Conservation (phyloP, 2,888 invertebrate genomes). For the Polylopha cassiicola region DNA sequence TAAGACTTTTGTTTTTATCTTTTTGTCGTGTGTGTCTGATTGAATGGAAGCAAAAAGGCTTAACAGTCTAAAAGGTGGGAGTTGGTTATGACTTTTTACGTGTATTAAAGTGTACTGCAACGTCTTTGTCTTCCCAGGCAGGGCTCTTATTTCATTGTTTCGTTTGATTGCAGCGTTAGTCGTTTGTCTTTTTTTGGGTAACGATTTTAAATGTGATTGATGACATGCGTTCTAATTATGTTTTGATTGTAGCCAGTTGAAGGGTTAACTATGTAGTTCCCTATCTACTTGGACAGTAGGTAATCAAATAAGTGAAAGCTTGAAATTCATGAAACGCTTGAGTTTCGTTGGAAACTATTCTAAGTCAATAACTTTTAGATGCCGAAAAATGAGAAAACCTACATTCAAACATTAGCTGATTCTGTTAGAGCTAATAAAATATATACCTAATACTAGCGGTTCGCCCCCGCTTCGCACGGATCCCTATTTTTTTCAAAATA, state of each 20-base stretch:
- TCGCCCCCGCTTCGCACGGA: too few relatives aligned
- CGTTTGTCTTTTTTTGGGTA: slow-evolving; percentile 24
- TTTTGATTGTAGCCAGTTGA: slow-evolving; percentile 12
- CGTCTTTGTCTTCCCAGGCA: slow-evolving; percentile 38
- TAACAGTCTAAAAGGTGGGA: background rate
- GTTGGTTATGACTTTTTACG: background rate
- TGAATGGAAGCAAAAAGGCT: too few relatives aligned
- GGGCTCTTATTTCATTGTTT: slow-evolving; percentile 37
- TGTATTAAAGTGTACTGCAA: slow-evolving; percentile 17
- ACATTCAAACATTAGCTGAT: too few relatives aligned
- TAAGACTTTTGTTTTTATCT: background rate
- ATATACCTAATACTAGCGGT: too few relatives aligned
- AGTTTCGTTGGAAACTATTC: too few relatives aligned
- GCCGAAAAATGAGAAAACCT: too few relatives aligned
- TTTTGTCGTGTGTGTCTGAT: background rate
- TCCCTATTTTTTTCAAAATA: too few relatives aligned
- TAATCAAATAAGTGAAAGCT: background rate
- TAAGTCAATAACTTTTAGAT: too few relatives aligned
- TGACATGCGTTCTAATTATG: slow-evolving; percentile 12
- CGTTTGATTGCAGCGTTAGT: slow-evolving; percentile 25
- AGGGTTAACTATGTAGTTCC: too few relatives aligned
- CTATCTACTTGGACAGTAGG: too few relatives aligned
- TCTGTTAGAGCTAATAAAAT: too few relatives aligned
- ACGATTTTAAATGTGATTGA: slow-evolving; percentile 21
- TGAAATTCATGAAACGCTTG: too few relatives aligned